Evolutionary conservation across 2,888 invertebrate species (phyloP).

Genomic region (Tetragonula carbonaria): DNA sequence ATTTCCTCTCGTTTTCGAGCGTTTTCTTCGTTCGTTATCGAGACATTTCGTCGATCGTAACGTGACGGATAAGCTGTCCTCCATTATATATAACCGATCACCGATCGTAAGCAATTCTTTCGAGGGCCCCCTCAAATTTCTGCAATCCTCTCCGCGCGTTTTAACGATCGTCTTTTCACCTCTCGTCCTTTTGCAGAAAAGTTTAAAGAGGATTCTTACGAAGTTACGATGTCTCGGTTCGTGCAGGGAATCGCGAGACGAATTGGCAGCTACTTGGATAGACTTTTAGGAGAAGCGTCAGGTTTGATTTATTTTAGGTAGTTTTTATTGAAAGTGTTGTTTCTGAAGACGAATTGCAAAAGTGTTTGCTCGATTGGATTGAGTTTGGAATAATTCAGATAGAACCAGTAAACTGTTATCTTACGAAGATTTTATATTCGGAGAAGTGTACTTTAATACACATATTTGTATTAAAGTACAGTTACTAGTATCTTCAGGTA

Average conservation of each 20-base stretch:
- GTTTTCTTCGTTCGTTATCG: slow-evolving; percentile 25
- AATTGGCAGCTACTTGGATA: neutral
- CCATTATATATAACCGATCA: slow-evolving; percentile 4
- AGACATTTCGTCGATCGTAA: slow-evolving; percentile 34
- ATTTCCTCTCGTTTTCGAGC: no score
- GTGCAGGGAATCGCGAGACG: no score
- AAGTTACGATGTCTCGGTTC: neutral
- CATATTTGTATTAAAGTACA: no score
- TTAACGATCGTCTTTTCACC: neutral
- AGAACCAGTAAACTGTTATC: no score
- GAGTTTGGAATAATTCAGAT: neutral
- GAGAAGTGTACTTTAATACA: no score
- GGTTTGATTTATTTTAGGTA: neutral
- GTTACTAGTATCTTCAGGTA: no score
- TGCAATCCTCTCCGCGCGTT: neutral
- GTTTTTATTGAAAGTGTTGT: neutral
- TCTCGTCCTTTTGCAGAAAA: neutral
- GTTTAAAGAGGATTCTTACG: neutral
- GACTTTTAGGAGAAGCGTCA: neutral
- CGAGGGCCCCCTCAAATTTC: neutral
- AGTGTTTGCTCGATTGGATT: no score
- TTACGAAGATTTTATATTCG: no score
- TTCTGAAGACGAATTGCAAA: neutral
- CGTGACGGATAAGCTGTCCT: slow-evolving; percentile 39
- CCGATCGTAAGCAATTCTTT: slow-evolving; percentile 28